Evolutionary conservation across 2,797 vertebrate species (phyloP).

Genomic region (Vipera ursinii): DNA sequence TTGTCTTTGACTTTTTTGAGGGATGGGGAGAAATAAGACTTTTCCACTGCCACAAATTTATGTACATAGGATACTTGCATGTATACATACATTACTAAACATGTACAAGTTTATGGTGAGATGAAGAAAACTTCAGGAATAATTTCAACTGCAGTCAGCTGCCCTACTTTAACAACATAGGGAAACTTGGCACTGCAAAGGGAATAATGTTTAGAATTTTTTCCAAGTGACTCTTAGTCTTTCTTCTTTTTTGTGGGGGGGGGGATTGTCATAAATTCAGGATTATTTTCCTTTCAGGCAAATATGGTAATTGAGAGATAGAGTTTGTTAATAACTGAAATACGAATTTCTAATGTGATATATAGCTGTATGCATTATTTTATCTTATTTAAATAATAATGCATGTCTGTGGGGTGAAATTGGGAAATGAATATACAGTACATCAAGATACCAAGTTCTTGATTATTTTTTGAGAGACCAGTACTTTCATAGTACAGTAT

Average conservation of each 20-base stretch:
- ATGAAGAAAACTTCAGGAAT: neutral
- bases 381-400: neutral
- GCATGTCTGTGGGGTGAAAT: neutral
- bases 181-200: neutral
- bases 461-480: neutral
- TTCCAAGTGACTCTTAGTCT: neutral
- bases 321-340: neutral
- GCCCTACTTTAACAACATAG: neutral
- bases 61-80: neutral
- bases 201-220: neutral
- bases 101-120: neutral
- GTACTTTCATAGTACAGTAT: neutral
- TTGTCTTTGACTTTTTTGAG: neutral
- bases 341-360: neutral
- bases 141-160: neutral
- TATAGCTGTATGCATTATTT: neutral
- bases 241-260: neutral
- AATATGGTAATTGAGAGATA: neutral
- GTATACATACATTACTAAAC: neutral
- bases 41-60: neutral
- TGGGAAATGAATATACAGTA: neutral
- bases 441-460: neutral
- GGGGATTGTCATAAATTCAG: neutral
- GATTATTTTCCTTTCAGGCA: neutral
- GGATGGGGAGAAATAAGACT: neutral